phyloP scores from a whole-genome alignment of 1,140 invertebrate genomes.

The Zeugodacus cucurbitae region DNA sequence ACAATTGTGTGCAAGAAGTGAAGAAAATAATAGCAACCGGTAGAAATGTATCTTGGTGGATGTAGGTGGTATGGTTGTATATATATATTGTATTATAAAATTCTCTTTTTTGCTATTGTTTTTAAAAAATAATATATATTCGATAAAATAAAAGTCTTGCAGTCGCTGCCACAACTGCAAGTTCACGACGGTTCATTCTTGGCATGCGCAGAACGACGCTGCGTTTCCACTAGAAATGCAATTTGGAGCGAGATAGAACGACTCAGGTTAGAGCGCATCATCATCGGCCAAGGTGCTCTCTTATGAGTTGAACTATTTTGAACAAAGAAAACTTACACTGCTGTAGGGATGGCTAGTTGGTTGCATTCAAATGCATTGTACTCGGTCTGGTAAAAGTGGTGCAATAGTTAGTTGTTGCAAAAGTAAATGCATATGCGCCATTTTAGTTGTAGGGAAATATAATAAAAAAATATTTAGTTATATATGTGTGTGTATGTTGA shows the following conservation, averaged over 20 bases:
- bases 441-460: not conserved
- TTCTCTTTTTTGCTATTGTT: not conserved
- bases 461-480: not conserved
- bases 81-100: not conserved
- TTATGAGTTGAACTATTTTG: not conserved
- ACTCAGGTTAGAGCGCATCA: not conserved
- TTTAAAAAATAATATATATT: not conserved
- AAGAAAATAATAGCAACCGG: not conserved
- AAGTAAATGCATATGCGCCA: not conserved
- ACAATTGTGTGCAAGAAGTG: not conserved
- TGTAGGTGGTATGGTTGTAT: not conserved
- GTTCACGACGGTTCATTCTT: not conserved
- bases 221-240: not conserved
- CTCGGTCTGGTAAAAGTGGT: not conserved
- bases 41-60: not conserved
- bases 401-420: slow-evolving; percentile 5
- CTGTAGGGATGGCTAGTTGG: not conserved
- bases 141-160: not conserved
- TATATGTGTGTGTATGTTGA: not conserved
- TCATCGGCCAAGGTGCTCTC: not conserved
- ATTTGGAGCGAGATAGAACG: not conserved
- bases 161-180: slow-evolving; percentile 8
- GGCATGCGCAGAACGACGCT: slow-evolving; percentile 30
- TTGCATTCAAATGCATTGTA: not conserved
- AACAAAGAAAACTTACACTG: not conserved